Evolutionary conservation across 2,113 vertebrate species (phyloP), one percentile per base, ranked within the genome.

Genomic region (Melanerpes aurifrons): DNA sequence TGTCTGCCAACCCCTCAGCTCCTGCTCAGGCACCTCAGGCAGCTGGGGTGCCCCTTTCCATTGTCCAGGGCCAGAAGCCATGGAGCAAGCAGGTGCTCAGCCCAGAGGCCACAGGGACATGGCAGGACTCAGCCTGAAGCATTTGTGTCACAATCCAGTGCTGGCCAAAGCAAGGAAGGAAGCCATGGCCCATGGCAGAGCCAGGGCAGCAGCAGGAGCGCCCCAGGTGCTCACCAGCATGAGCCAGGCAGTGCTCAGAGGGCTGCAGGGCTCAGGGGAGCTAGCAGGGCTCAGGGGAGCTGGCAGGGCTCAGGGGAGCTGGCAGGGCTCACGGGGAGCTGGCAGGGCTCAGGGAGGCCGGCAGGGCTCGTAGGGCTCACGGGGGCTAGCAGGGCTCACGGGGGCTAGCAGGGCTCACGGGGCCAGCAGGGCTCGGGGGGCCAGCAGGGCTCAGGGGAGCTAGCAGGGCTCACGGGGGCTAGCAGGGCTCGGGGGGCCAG

Each of bases 21-120:
- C 37, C 64, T 29, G 31, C 48, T 19, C 56, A 15, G 6, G 5
- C 13, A 9, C 4, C 3, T 11, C 28, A 4, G 40, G 28, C 43
- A n/a, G 35, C 37, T 10, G 3, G 19, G 54, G 24, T 16, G 37
- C 47, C 66, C 45, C 45, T 2, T 29, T 5, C 26, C 18, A 31
- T 5, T 47, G 47, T 47, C 72, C 22, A 12, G 13, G 56, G 15
- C 22, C 43, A 47, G 82, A 57, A 56, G 89, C 66, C 71, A 58
- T 0, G 5, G 10, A 57, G 50, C 43, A 15, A 28, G 4, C 17
- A 17, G 45, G 20, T 12, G 3, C 47, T 57, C 63, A 7, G 26
- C 67, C 43, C 31, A 40, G 40, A 40, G 6, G 21, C 43, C 40
- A 76, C 56, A 15, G 0, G 2, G 75, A 37, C 4, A 1, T 3